Percentiles rank a stretch among this genome's conserved stretches.
phyloP scores from a whole-genome alignment of 2,888 invertebrate species.

The Maniola hyperantus region DNA sequence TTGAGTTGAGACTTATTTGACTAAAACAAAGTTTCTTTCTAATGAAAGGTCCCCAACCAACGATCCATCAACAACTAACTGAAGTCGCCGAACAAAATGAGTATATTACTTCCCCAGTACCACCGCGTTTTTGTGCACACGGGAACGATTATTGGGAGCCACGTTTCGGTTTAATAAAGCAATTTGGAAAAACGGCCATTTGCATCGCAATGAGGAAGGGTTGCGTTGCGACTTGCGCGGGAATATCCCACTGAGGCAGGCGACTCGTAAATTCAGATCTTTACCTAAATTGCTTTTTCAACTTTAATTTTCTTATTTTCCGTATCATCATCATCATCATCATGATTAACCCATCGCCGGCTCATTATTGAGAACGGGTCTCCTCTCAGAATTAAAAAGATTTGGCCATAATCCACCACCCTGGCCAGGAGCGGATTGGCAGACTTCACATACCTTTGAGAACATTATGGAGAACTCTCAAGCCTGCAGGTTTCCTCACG shows the following conservation, averaged over 20 bases:
- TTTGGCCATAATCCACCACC: too few relatives aligned
- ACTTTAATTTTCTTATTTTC: conserved; percentile 2
- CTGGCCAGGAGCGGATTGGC: too few relatives aligned
- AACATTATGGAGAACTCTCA: too few relatives aligned
- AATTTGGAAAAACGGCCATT: conserved; percentile 76
- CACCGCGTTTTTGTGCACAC: conserved; percentile 28
- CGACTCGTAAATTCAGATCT: conserved; percentile 25
- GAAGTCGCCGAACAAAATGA: not conserved
- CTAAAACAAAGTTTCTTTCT: too few relatives aligned
- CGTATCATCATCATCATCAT: not conserved
- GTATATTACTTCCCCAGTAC: not conserved
- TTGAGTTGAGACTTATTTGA: too few relatives aligned
- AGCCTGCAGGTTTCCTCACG: too few relatives aligned
- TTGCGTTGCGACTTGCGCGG: too few relatives aligned
- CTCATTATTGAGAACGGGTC: too few relatives aligned
- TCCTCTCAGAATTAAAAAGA: too few relatives aligned
- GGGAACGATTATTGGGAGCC: conserved; percentile 62
- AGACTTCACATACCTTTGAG: too few relatives aligned
- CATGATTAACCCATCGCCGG: too few relatives aligned
- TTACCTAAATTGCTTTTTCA: not conserved
- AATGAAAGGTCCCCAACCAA: too few relatives aligned
- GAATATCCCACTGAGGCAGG: conserved; percentile 30
- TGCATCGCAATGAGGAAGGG: conserved; percentile 71
- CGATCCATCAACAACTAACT: not conserved
- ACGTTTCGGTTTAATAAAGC: conserved; percentile 78